phyloP scores from a whole-genome alignment of 2,113 vertebrate species.

The Calidris pugnax region DNA sequence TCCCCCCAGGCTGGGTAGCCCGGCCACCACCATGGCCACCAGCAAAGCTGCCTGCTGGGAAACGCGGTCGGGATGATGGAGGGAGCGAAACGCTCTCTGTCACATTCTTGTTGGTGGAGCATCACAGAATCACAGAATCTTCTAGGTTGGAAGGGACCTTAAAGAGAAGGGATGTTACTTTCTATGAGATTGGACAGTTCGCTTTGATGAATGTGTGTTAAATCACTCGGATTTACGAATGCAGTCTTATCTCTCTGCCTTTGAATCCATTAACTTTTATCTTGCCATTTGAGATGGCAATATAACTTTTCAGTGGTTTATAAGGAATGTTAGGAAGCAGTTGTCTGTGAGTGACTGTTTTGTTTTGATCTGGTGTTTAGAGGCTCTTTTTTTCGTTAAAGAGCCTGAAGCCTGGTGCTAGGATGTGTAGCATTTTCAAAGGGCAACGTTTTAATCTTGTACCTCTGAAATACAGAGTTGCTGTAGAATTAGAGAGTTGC shows the following conservation, averaged over 20 bases:
- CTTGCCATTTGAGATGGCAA: background rate
- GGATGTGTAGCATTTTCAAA: constrained; percentile 6
- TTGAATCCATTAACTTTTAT: constrained; percentile 26
- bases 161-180: background rate
- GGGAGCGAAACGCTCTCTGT: background rate
- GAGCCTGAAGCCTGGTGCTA: background rate
- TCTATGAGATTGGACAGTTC: background rate
- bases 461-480: background rate
- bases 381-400: background rate
- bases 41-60: background rate
- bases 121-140: too few species aligned
- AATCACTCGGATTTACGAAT: background rate
- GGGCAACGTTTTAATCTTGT: background rate
- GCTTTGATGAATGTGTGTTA: background rate
- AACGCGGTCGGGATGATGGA: background rate
- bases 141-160: too few species aligned
- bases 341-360: background rate
- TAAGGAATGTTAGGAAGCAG: background rate
- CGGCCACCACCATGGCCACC: accelerated
- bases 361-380: background rate
- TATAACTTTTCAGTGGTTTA: background rate
- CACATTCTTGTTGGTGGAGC: background rate
- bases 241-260: background rate
- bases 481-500: background rate
- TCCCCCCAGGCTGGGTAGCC: background rate